These are phyloP conservation scores for Rhabdomys dilectus DNA, from an alignment of 2,113 vertebrate species.

Conservation along the genomic window DNA sequence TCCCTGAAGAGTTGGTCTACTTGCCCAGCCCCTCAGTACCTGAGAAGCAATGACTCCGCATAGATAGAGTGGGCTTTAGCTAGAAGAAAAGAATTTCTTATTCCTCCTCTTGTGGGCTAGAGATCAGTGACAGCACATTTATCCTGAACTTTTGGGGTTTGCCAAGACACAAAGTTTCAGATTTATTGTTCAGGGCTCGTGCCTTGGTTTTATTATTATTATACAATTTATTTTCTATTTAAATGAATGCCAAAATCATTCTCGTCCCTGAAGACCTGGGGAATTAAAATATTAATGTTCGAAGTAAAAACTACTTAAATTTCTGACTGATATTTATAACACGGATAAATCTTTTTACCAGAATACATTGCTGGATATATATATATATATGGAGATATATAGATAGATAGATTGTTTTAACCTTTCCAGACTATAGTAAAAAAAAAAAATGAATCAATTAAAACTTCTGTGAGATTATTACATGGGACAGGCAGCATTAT, in stretches of 20 bases:
- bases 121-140: constrained; percentile 12
- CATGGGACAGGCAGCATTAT: background rate
- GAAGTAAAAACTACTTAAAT: constrained; percentile 66
- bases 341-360: constrained; percentile 58
- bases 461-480: constrained; percentile 33
- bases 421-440: constrained; percentile 43
- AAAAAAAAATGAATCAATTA: constrained; percentile 61
- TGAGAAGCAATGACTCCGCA: constrained; percentile 31
- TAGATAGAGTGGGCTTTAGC: constrained; percentile 28
- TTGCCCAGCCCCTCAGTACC: constrained; percentile 41
- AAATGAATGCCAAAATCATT: constrained; percentile 61
- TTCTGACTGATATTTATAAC: constrained; percentile 66
- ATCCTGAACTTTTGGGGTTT: constrained; percentile 49
- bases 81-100: constrained; percentile 48
- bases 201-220: constrained; percentile 69
- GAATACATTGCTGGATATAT: background rate
- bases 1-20: constrained; percentile 40
- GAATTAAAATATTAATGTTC: constrained; percentile 69
- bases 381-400: background rate
- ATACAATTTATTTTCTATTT: constrained; percentile 60
- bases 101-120: constrained; percentile 46
- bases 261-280: constrained; percentile 6
- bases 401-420: constrained; percentile 16
- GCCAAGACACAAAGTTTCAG: constrained; percentile 54
- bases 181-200: constrained; percentile 53